Evolutionary conservation across 2,797 vertebrate species (phyloP).

Genomic region (Fringilla coelebs): DNA sequence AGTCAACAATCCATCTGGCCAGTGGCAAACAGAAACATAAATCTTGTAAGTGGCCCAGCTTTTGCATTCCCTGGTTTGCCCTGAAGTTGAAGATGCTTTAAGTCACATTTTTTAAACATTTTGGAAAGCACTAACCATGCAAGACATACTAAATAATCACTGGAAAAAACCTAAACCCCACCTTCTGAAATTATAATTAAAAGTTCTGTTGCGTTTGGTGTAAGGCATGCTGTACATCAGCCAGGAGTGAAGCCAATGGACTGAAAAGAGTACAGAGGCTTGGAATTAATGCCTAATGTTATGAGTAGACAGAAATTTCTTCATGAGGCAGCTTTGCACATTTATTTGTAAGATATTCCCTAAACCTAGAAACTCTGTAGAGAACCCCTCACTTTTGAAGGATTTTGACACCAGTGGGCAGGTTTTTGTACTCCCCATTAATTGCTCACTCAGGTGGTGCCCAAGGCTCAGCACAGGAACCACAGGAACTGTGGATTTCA

Average conservation of each 20-base stretch:
- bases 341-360: not conserved
- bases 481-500: not conserved
- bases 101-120: not conserved
- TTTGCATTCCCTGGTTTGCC: not conserved
- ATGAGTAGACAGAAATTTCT: not conserved
- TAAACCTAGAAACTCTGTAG: not conserved
- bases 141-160: not conserved
- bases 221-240: not conserved
- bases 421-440: not conserved
- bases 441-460: not conserved
- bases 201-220: not conserved
- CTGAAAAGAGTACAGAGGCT: not conserved
- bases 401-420: not conserved
- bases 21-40: not conserved
- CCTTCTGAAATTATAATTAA: not conserved
- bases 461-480: not conserved
- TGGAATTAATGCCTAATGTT: not conserved
- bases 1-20: conserved; percentile 12
- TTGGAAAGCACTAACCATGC: not conserved
- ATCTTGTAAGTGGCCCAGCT: not conserved
- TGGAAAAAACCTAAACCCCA: not conserved
- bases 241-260: not conserved
- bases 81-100: not conserved
- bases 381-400: not conserved
- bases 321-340: not conserved